Base-by-base conservation (phyloP, 2,888 invertebrate species). In the Stenurella melanura region DNA sequence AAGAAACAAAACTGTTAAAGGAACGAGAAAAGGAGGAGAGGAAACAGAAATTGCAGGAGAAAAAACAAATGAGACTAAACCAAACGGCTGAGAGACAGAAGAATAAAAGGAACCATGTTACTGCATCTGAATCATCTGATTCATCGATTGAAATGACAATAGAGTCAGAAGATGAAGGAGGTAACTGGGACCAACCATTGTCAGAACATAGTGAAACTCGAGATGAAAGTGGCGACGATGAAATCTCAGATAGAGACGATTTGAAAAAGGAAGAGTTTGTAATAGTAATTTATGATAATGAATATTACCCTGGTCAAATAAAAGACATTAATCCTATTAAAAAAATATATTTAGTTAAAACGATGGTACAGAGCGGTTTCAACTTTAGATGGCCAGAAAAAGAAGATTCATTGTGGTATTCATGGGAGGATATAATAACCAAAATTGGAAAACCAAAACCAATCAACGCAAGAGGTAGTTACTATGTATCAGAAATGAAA, bases 91-190 rank as follows among this genome's bases (percentile, higher is more conserved):
- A 61, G 34, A 61, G 34, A 34, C 10, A 61, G 18, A 42, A 42
- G 12, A 60, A 26, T 7, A 60, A 60, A 60, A 61, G 61, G 10
- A 61, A 61, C 6, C 61, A 61, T 61, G 30, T 30, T 61, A 61
- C 34, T 61, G 30, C 19, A 11, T 11, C 3, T 58, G 58, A 58
- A 19, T 58, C 58, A 58, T 58, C 12, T 21, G 58, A 58, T 70
- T 70, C 58, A 10, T 70, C 69, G 38, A 58, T 70, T 70, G 58
- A 70, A 58, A 70, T 70, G 50, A 70, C 58, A 21, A 7, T 57
- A 15, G 58, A 70, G 58, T 57, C 69, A 70, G 69, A 70, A 38
- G 69, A 58, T 58, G 69, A 70, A n/a, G 69, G 69, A 38, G 69
- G 19, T 3, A 70, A 57, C 58, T 70, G 69, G 30, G 69, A 70